Conservation (phyloP, 2,797 vertebrate species). For the Oreochromis grahami region DNA sequence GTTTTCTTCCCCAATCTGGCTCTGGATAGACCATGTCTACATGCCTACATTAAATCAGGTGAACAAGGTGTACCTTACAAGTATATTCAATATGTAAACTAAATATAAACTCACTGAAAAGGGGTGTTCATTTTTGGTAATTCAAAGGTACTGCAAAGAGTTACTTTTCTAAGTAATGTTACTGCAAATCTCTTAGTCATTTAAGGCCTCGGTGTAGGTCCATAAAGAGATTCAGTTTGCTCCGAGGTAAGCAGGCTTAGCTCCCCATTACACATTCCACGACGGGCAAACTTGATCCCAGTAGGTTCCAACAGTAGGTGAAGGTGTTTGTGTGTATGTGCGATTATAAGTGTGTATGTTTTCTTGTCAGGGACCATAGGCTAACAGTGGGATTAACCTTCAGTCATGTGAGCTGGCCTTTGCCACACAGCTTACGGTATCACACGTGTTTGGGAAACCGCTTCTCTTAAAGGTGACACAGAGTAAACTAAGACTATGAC, state of each 20-base stretch:
- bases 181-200: neutral
- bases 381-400: conserved; percentile 30
- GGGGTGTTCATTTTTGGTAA: neutral
- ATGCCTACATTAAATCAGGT: neutral
- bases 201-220: neutral
- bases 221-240: conserved; percentile 8
- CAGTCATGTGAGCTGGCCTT: conserved; percentile 31
- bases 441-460: conserved; percentile 29
- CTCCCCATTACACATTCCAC: neutral
- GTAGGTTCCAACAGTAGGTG: neutral
- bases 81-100: neutral
- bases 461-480: conserved; percentile 11
- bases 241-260: neutral
- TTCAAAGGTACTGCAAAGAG: neutral
- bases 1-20: neutral
- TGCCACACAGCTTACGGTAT: neutral
- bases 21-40: neutral
- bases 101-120: neutral
- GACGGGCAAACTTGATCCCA: neutral
- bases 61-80: neutral
- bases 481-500: neutral
- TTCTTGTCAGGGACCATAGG: neutral
- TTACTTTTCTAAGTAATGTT: neutral
- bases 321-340: neutral
- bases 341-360: neutral